These are phyloP conservation scores for Drosophila rufa DNA, from an alignment of 1,140 invertebrate genomes.

Conservation along the genomic window DNA sequence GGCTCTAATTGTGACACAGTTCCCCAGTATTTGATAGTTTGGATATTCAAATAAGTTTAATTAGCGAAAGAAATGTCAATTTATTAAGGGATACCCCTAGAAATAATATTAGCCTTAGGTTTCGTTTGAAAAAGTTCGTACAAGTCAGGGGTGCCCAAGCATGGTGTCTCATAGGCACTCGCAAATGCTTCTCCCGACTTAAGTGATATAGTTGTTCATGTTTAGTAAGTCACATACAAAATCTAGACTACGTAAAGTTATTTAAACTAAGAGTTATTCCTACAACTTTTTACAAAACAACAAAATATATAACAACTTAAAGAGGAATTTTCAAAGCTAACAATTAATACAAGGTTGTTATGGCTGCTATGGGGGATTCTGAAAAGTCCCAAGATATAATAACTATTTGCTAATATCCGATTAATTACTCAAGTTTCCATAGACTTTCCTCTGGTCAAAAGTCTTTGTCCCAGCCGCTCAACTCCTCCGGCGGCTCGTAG, in stretches of 20 bases:
- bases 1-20: conserved; percentile 34
- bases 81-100: conserved; percentile 28
- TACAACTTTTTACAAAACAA: conserved; percentile 3
- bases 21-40: background rate
- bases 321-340: background rate
- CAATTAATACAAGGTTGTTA: conserved; percentile 15
- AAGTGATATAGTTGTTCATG: conserved; percentile 22
- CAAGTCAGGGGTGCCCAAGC: background rate
- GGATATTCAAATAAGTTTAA: background rate
- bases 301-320: conserved; percentile 11
- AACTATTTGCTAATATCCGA: conserved; percentile 22
- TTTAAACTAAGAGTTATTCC: background rate
- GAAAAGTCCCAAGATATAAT: background rate
- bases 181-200: background rate
- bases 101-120: background rate
- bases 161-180: no score
- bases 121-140: background rate
- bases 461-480: conserved; percentile 90
- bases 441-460: conserved; percentile 84
- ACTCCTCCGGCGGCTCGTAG: conserved; percentile 88
- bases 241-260: background rate
- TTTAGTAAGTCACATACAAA: conserved; percentile 13
- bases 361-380: conserved; percentile 11
- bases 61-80: conserved; percentile 16
- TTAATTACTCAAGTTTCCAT: background rate